Base-by-base conservation (phyloP, 2,797 vertebrate species). In the Sardinella longiceps region DNA sequence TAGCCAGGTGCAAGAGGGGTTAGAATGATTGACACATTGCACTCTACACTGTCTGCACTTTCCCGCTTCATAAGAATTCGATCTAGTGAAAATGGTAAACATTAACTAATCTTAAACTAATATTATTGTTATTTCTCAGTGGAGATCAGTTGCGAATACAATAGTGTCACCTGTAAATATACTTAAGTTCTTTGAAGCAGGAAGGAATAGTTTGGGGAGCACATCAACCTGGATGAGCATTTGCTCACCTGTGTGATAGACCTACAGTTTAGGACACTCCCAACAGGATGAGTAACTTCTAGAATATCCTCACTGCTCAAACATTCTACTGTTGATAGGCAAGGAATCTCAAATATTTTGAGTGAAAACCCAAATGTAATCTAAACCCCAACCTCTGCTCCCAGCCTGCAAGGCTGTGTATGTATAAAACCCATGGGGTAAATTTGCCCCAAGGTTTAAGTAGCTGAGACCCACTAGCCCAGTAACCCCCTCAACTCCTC, bases 211-310 rank as follows among this genome's bases (percentile, higher is more conserved):
- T 85, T 84, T 86, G 33, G 84, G 30, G 25, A 30, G 2, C 80
- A 66, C 20, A 20, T 48, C 82, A 48, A 80, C 85, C 63, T 56
- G 25, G 48, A 66, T 46, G 82, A 87, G 87, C 81, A 37, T 85
- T 84, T 80, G 28, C 53, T 85, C 81, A 85, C 86, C 84, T 88
- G 63, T 81, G 23, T 45, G 30, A 37, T 74, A 33, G 30, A 33
- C 14, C 30, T 37, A 33, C 33, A 74, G 18, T 74, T 74, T 74
- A 2, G 33, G 66, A 74, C 66, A 37, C 33, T n/a, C 66, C 15
- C 20, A 74, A 15, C 30, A 18, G 66, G 66, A 33, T 6, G 14
- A 63, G 28, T 28, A 37, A 39, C 66, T 70, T 70, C 63, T 74
- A 74, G 3, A 20, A 33, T 33, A 33, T 25, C 30, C 23, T 1